Percentiles rank a stretch among this genome's conserved stretches.
phyloP scores from a whole-genome alignment of 2,113 vertebrate genomes.

The Lasiurus borealis region DNA sequence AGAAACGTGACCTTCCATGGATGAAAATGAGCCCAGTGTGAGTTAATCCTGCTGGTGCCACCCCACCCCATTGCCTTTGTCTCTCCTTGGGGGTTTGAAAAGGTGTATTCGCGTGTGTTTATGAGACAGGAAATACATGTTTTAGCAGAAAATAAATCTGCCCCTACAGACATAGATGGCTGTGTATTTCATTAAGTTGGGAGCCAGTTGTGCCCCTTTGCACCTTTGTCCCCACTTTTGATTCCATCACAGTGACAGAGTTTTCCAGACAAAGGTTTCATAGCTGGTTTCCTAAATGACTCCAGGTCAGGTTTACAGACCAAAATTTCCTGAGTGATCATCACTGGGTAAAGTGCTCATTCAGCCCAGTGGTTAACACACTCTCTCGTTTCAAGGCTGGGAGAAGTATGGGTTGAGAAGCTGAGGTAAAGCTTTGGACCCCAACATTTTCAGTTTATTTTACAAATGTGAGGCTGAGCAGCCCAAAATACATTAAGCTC shows the following conservation, averaged over 20 bases:
- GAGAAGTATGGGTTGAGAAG: background rate
- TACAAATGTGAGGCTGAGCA: background rate
- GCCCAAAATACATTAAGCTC: background rate
- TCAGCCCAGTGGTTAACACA: background rate
- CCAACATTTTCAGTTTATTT: background rate
- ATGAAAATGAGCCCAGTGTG: conserved; percentile 48
- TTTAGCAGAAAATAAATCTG: conserved; percentile 75
- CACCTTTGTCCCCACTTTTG: conserved; percentile 45
- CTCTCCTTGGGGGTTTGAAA: conserved; percentile 38
- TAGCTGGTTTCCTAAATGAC: conserved; percentile 32
- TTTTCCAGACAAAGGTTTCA: conserved; percentile 27
- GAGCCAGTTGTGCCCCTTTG: background rate
- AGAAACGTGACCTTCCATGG: conserved; percentile 69
- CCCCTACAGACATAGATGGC: conserved; percentile 25
- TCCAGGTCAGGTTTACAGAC: conserved; percentile 43
- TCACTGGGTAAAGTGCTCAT: background rate
- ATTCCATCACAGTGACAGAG: background rate
- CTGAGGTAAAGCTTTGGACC: background rate
- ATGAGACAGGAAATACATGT: conserved; percentile 66
- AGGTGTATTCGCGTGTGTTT: conserved; percentile 57
- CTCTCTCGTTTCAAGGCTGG: conserved; percentile 1
- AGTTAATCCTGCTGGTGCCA: background rate
- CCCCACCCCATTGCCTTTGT: background rate
- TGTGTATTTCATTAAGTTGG: conserved; percentile 56
- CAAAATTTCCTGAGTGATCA: conserved; percentile 55